Percentiles rank a stretch among this genome's conserved stretches.
Conservation (phyloP, 2,113 vertebrate species). For the Datnioides undecimradiatus region DNA sequence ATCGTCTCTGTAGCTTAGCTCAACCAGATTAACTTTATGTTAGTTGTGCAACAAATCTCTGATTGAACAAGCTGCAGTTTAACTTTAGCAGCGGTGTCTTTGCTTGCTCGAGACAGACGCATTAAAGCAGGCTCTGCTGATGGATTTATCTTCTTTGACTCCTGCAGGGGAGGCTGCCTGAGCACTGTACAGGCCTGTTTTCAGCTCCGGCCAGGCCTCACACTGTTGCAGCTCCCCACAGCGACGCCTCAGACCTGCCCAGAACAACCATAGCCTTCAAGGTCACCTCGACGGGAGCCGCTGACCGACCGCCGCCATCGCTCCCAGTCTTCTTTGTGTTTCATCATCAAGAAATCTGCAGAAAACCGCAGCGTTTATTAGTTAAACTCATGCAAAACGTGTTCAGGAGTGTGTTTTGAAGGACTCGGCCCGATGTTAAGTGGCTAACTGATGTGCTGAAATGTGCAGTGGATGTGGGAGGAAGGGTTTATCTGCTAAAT, state of each 20-base stretch:
- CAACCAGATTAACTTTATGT: no score
- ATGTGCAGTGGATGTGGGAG: constrained; percentile 84
- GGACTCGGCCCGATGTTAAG: background rate
- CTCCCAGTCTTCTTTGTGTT: background rate
- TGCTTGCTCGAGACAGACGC: no score
- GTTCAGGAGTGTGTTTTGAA: background rate
- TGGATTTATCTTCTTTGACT: background rate
- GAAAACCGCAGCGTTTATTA: background rate
- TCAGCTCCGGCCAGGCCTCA: background rate
- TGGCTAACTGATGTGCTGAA: constrained; percentile 56
- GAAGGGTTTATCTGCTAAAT: constrained; percentile 91
- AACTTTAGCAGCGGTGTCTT: no score
- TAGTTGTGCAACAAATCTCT: no score
- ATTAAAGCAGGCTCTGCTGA: no score
- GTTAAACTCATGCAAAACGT: background rate
- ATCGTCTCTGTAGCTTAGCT: no score
- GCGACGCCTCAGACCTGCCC: constrained; percentile 22
- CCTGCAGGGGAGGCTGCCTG: background rate
- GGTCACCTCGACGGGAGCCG: constrained; percentile 37
- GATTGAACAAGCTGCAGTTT: no score
- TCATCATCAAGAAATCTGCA: background rate
- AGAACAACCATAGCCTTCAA: constrained; percentile 16
- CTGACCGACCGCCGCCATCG: background rate
- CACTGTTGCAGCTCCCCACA: background rate
- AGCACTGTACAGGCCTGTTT: background rate